phyloP scores from a whole-genome alignment of 2,797 vertebrate species.

The Phataginus tricuspis region DNA sequence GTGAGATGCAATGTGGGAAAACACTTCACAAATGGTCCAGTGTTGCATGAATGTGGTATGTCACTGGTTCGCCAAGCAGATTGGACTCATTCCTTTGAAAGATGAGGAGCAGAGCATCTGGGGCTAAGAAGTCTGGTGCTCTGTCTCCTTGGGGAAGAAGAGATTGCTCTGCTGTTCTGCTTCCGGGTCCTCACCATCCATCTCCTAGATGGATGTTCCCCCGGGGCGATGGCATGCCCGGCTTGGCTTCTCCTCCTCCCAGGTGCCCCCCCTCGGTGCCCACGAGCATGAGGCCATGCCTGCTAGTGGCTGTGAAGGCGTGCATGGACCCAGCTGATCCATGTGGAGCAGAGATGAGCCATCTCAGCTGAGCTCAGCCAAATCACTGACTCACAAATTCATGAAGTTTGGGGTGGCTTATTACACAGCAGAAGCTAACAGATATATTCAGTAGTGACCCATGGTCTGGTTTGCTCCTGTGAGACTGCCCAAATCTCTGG shows the following conservation, averaged over 20 bases:
- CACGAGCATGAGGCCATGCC: background rate
- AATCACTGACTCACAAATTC: background rate
- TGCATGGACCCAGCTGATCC: background rate
- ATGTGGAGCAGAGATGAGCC: no score
- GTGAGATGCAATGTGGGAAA: background rate
- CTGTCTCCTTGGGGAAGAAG: background rate
- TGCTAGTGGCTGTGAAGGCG: background rate
- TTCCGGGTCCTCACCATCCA: background rate
- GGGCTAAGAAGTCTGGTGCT: background rate
- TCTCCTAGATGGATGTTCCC: no score
- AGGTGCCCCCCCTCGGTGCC: accelerated
- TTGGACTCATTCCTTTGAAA: background rate
- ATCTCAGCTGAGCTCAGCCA: background rate
- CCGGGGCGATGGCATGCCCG: background rate
- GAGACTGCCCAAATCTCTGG: background rate
- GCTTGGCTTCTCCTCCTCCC: background rate
- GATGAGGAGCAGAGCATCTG: background rate
- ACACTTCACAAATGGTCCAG: no score
- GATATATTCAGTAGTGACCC: background rate
- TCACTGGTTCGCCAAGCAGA: background rate
- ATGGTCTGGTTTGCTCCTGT: background rate
- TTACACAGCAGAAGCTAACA: background rate
- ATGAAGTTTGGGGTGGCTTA: background rate
- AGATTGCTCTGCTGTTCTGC: background rate
- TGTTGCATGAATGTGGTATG: background rate